Evolutionary conservation across 2,888 invertebrate species (phyloP), one percentile per base, ranked within the genome.

Genomic region (Bellardia pandia): DNA sequence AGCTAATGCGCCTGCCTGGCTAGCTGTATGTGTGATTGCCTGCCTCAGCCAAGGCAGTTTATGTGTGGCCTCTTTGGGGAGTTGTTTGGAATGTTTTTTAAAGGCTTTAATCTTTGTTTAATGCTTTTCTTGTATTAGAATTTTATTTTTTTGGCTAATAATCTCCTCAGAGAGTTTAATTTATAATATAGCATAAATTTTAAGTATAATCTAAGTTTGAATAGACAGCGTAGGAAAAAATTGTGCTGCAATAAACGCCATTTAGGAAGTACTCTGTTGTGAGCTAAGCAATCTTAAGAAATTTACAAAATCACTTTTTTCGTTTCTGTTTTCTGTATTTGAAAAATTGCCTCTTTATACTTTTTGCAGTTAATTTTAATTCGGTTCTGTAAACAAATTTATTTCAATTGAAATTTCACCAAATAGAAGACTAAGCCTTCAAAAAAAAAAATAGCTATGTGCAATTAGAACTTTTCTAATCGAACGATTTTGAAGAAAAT

Each of bases 31-130:
- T n/a, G 5, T 40, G 14, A n/a, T 16, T 40, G 66, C 11, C 51
- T 76, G 58, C 48, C 11, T 58, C 11, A 23, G 60, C 77, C 68
- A 4, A 6, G 11, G 48, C 48, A 40, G 77, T 77, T 77, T 82
- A 85, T 85, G 87, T 87, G 87, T 87, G 87, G 87, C 85, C 85
- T 78, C 81, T 78, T 87, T 62, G 78, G 85, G 81, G 87, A 87
- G 81, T 87, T 82, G 78, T 51, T 48, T 58, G 60, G 45, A 53
- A 45, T 76, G 2, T 45, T 82, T 40, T 75, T 72, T n/a, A 58
- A 23, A 64, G 11, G n/a, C 48, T 62, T 72, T 62, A 79, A 76
- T 79, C 71, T 51, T 83, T 76, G 30, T 60, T 76, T 64, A 37
- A 33, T 53, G 42, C 11, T 13, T 58, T 30, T 48, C 33, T 69